Percentiles rank a stretch among this genome's conserved stretches.
Evolutionary conservation across 1,140 invertebrate species (phyloP).

Genomic region (Drosophila lacteicornis): DNA sequence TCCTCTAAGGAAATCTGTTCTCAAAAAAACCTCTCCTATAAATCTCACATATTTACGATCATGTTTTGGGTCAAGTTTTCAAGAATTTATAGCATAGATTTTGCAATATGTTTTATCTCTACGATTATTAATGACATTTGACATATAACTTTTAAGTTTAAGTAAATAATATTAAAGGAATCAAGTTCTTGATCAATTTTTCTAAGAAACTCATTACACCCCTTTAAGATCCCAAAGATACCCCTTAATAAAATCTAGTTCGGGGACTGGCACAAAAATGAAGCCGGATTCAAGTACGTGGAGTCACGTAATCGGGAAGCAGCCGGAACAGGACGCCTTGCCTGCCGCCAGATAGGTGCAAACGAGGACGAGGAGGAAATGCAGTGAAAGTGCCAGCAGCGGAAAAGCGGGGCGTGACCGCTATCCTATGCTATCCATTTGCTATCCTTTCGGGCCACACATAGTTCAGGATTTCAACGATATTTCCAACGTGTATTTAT

Average conservation of each 20-base stretch:
- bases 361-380: constrained; percentile 53
- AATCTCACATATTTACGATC: too few relatives aligned
- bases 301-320: constrained; percentile 54
- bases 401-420: constrained; percentile 45
- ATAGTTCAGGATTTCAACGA: constrained; percentile 23
- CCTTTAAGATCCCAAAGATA: background rate
- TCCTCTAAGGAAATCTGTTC: too few relatives aligned
- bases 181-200: background rate
- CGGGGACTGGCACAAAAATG: constrained; percentile 9
- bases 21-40: too few relatives aligned
- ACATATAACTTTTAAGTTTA: too few relatives aligned
- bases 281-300: constrained; percentile 40
- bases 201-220: background rate
- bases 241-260: constrained; percentile 36
- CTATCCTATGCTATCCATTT: constrained; percentile 24
- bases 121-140: too few relatives aligned
- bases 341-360: constrained; percentile 47
- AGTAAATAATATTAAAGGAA: too few relatives aligned
- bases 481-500: constrained; percentile 28
- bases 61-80: too few relatives aligned
- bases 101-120: too few relatives aligned
- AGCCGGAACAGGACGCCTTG: constrained; percentile 13
- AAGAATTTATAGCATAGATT: too few relatives aligned
- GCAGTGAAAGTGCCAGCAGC: constrained; percentile 73
- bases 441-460: constrained; percentile 10